Evolutionary conservation across 2,113 vertebrate species (phyloP), one percentile per base, ranked within the genome.

Genomic region (Spermophilus dauricus): DNA sequence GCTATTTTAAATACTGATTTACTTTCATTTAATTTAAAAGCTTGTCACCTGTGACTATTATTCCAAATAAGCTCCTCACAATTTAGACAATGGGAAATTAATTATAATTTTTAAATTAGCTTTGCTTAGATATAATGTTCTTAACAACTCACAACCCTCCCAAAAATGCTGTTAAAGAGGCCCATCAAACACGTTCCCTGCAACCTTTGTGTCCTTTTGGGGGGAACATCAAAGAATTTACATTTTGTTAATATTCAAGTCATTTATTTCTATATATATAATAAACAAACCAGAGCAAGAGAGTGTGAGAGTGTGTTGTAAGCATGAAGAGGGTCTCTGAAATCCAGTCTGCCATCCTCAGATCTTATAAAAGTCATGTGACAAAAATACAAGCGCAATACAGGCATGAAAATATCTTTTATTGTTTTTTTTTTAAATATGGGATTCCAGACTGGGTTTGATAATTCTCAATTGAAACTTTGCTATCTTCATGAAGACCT

Each of bases 1-100:
- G 86, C 78, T 96, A 94, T 91, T 97, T 96, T 91, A 97, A 97
- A 97, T 72, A 86, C 45, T 95, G 89, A 98, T 93, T 94, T 96
- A 80, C 75, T 86, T 97, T 65, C 80, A 61, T 94, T 93, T 96
- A 92, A 96, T 93, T 96, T 96, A 96, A 96, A 96, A 56, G 32
- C 75, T 76, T 95, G 86, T 80, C 94, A 96, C 75, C 70, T 94
- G 65, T 97, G 94, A 91, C 30, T 76, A 94, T 90, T 95, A 97
- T 61, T 65, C 32, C 69, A 96, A 96, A 86, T 65, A 95, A 39
- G 16, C 48, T 83, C 58, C 92, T 93, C 58, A 37, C 86, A 89
- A 93, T 93, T 92, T 89, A 97, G 63, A 95, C 88, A 97, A 96
- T 48, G 83, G 89, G 65, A 96, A 95, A 96, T 69, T 91, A 95